Base-by-base conservation (phyloP, 2,888 invertebrate genomes). In the Podotricha telesiphe region DNA sequence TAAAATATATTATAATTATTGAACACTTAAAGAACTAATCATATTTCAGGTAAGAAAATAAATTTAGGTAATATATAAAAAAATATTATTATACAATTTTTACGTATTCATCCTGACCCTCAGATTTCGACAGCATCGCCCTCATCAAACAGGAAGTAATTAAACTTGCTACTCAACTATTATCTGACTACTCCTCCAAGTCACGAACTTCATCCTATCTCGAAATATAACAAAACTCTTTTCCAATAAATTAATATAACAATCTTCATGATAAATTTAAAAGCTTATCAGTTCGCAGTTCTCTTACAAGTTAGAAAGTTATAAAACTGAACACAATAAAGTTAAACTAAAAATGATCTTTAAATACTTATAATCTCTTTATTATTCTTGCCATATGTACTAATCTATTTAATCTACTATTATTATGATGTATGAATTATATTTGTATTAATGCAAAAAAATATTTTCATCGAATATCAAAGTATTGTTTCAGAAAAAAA, bases 141-240 rank as follows among this genome's bases (percentile, higher is more conserved):
- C 37, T 47, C 28, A 28, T 62, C 48, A 82, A 82, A 82, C 83
- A 80, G 81, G 80, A 89, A 89, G 87, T 88, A 90, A 90, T 89
- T 90, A 89, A 89, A 90, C 85, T 90, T 83, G 83, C 84, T 85
- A 87, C 86, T 85, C 82, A 86, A 87, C 88, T 87, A 88, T 88
- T 88, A 89, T 88, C 87, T 83, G 84, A 79, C 79, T 80, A 82
- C 82, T 83, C 77, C 80, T 79, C 76, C 73, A 78, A 87, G 85
- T 84, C 86, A 84, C 75, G 77, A 88, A 89, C 84, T 89, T 86
- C 71, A 68, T 77, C 86, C 77, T 82, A 83, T 83, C 84, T 81
- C 81, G 80, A 80, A 88, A 89, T 83, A 86, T 87, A 48, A 50
- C 34, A 5, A 62, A 62, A 62, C 34, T 62, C 48, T 86, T 84